Percentiles rank a stretch among this genome's conserved stretches.
phyloP scores from a whole-genome alignment of 1,140 invertebrate species.

The Drosophila novamexicana region DNA sequence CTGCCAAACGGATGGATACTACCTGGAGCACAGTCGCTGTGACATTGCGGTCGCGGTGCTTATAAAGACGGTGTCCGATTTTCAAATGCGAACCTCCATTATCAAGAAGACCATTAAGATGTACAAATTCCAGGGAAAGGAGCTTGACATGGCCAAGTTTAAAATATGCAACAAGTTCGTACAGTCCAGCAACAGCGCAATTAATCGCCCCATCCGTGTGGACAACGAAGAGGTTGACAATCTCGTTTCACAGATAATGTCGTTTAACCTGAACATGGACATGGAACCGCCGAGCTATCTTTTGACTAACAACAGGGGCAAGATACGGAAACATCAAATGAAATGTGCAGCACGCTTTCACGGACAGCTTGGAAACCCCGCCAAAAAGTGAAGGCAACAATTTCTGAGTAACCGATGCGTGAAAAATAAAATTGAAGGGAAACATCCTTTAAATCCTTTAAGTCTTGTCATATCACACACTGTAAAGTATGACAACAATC shows the following conservation, averaged over 20 bases:
- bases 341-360: conserved; percentile 2
- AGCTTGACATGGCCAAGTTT: conserved; percentile 38
- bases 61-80: conserved; percentile 37
- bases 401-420: not conserved
- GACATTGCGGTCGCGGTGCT: conserved; percentile 56
- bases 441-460: not conserved
- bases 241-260: conserved; percentile 31
- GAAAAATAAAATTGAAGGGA: not conserved
- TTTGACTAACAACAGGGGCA: not conserved
- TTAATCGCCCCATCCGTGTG: not conserved
- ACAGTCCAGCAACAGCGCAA: not conserved
- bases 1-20: conserved; percentile 63
- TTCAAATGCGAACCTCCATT: conserved; percentile 43
- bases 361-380: not conserved
- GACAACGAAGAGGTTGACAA: conserved; percentile 28
- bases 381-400: not conserved
- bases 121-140: conserved; percentile 59
- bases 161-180: conserved; percentile 35
- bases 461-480: too few species aligned
- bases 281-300: not conserved
- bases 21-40: conserved; percentile 58
- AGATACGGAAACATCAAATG: not conserved
- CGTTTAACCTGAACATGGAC: not conserved
- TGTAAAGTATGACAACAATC: not conserved
- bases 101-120: conserved; percentile 59